These are phyloP conservation scores for Picathartes gymnocephalus DNA, from an alignment of 2,113 vertebrate species.

Conservation along the genomic window DNA sequence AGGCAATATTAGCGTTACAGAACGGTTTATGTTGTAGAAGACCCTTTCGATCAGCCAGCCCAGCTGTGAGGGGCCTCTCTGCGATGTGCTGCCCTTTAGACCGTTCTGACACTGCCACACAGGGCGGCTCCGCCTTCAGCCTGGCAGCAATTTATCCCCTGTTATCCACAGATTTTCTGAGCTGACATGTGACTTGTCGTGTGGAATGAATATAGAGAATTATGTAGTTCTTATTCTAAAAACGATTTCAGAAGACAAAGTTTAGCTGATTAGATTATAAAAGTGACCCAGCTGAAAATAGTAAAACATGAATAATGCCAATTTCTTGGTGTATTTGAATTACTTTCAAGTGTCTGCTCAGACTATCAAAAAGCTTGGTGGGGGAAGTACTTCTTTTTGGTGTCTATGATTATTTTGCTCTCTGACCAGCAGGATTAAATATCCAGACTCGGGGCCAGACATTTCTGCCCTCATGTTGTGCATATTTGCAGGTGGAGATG, in stretches of 20 bases:
- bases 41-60: background rate
- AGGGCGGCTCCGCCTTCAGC: accelerated
- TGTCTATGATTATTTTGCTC: background rate
- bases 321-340: background rate
- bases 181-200: background rate
- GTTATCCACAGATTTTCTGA: background rate
- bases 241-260: background rate
- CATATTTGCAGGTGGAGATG: background rate
- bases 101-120: background rate
- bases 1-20: background rate
- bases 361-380: background rate
- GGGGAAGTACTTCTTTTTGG: background rate
- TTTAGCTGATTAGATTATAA: constrained; percentile 5
- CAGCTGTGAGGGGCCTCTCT: background rate
- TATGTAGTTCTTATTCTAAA: background rate
- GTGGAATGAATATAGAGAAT: background rate
- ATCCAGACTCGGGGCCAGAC: background rate
- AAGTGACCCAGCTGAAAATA: background rate
- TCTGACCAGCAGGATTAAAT: background rate
- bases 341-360: background rate
- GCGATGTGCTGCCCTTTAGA: background rate
- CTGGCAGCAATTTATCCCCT: background rate
- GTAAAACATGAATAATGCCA: background rate
- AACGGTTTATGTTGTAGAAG: background rate
- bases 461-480: background rate